These are phyloP conservation scores for Agapostemon virescens DNA, from an alignment of 2,888 invertebrate genomes.

Conservation along the genomic window DNA sequence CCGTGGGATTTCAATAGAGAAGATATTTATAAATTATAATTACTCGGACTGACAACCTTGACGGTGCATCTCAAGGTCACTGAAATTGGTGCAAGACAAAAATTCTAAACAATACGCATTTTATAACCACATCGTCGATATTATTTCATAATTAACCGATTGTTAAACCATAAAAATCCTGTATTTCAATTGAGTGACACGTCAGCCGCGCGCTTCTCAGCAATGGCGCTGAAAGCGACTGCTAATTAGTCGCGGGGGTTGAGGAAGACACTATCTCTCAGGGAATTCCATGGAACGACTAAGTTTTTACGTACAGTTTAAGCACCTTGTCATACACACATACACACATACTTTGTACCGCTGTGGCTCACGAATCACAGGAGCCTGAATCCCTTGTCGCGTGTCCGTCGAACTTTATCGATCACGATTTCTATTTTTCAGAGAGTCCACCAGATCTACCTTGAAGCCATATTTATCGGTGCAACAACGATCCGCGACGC, in stretches of 20 bases:
- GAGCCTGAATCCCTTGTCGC: neutral
- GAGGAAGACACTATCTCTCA: neutral
- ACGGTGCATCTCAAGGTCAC: too few species aligned
- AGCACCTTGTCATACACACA: neutral
- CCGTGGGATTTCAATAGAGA: too few species aligned
- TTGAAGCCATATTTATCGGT: constrained; percentile 88
- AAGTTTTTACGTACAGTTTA: constrained; percentile 9
- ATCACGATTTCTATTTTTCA: constrained; percentile 77
- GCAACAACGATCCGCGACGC: constrained; percentile 92
- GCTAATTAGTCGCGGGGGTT: neutral
- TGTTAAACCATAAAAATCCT: neutral
- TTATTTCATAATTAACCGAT: too few species aligned
- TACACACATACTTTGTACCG: neutral
- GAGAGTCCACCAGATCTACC: constrained; percentile 90
- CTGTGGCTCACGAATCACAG: constrained; percentile 13
- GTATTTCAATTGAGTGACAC: neutral
- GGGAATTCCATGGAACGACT: neutral
- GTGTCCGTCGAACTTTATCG: constrained; percentile 17
- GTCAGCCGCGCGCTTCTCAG: neutral
- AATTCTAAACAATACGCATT: too few species aligned
- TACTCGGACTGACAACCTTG: too few species aligned
- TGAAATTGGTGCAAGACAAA: too few species aligned
- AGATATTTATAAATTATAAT: too few species aligned
- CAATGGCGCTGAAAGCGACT: neutral
- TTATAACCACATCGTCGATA: too few species aligned